Conservation (phyloP, 2,888 invertebrate species). For the Pediacus dermestoides region DNA sequence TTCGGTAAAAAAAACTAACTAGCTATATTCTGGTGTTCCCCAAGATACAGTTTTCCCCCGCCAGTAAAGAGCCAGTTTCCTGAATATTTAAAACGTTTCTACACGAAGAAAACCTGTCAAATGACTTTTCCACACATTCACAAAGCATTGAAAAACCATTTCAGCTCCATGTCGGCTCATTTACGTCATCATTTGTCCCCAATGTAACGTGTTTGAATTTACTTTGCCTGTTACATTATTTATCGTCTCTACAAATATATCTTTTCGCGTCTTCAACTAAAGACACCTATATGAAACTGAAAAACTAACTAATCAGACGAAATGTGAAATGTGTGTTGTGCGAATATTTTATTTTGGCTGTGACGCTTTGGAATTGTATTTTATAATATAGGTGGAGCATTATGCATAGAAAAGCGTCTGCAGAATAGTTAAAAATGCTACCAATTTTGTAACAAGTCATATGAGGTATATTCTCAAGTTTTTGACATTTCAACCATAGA, state of each 20-base stretch:
- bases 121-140: background rate
- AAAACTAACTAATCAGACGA: conserved; percentile 1
- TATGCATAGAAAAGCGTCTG: too few relatives aligned
- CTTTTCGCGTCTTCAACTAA: conserved; percentile 5
- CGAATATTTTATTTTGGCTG: conserved; percentile 2
- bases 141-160: conserved; percentile 47
- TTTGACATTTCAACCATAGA: too few relatives aligned
- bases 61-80: too few relatives aligned
- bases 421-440: too few relatives aligned
- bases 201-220: conserved; percentile 31
- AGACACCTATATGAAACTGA: background rate
- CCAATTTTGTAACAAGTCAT: too few relatives aligned
- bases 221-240: conserved; percentile 28
- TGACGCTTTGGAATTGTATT: too few relatives aligned
- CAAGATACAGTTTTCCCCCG: too few relatives aligned
- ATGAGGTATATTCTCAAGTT: too few relatives aligned
- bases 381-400: too few relatives aligned
- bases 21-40: too few relatives aligned
- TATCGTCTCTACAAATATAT: conserved; percentile 22
- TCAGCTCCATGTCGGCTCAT: conserved; percentile 43
- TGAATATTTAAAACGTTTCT: too few relatives aligned
- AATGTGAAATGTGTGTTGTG: conserved; percentile 4
- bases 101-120: background rate
- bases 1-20: too few relatives aligned
- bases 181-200: conserved; percentile 42